A percentile compares a stretch with the other conserved stretches of the same genome.
Conservation (phyloP, 2,113 vertebrate species). For the Hippotragus niger region DNA sequence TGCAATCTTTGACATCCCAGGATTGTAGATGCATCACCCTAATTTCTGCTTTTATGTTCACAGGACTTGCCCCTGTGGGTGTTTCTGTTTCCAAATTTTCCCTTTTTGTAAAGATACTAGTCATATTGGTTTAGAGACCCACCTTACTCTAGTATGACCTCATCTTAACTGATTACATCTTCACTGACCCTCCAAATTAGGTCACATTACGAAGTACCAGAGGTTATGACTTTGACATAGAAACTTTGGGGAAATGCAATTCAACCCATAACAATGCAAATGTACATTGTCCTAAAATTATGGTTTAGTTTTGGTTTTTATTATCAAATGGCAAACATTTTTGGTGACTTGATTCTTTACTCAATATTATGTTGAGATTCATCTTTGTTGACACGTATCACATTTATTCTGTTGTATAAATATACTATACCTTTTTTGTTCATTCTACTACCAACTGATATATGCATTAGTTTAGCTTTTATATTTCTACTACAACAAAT, state of each 20-base stretch:
- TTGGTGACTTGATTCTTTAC: not conserved
- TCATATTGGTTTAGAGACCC: not conserved
- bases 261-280: not conserved
- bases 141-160: not conserved
- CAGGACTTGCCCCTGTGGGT: not conserved
- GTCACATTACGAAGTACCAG: not conserved
- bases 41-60: not conserved
- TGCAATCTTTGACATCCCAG: not conserved
- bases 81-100: not conserved
- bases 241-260: not conserved
- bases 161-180: not conserved
- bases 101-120: not conserved
- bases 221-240: not conserved
- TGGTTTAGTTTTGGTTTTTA: not conserved
- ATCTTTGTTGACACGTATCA: not conserved
- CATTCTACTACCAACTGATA: not conserved
- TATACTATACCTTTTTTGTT: not conserved
- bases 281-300: not conserved
- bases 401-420: not conserved
- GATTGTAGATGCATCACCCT: not conserved
- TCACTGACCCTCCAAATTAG: not conserved
- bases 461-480: not conserved
- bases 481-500: not conserved
- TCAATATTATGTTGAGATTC: not conserved
- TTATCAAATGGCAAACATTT: not conserved